Evolutionary conservation across 2,797 vertebrate species (phyloP).

Genomic region (Menidia menidia): DNA sequence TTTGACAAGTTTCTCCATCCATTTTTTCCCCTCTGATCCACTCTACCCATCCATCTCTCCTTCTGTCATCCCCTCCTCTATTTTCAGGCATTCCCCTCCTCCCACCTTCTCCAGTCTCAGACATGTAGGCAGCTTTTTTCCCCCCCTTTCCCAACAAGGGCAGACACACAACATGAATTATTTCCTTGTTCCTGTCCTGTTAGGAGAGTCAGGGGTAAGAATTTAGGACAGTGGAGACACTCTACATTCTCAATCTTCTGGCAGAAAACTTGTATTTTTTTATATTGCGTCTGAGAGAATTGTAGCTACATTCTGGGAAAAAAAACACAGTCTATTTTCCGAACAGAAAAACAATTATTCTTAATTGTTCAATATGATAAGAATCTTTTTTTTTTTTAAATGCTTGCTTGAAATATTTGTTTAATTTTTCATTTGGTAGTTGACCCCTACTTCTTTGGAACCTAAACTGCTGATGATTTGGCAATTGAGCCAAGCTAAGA

Average conservation of each 20-base stretch:
- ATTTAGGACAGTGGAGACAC: constrained; percentile 39
- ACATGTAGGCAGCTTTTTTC: constrained; percentile 56
- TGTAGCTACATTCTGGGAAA: neutral
- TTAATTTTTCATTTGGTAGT: neutral
- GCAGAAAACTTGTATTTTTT: constrained; percentile 9
- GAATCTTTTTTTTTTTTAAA: neutral
- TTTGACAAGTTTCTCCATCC: constrained; percentile 51
- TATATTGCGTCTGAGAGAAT: neutral
- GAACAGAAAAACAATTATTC: neutral
- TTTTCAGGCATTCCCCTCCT: constrained; percentile 47
- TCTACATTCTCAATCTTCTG: constrained; percentile 15
- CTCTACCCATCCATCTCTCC: constrained; percentile 28
- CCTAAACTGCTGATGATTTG: too few relatives aligned
- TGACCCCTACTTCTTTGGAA: too few relatives aligned
- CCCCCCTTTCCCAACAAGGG: constrained; percentile 16
- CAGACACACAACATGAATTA: constrained; percentile 65
- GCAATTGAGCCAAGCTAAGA: too few relatives aligned
- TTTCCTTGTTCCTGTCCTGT: constrained; percentile 49
- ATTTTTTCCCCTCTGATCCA: constrained; percentile 9
- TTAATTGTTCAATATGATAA: neutral
- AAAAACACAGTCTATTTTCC: neutral
- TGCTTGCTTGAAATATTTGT: neutral
- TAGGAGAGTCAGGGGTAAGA: constrained; percentile 12
- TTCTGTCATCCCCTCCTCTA: constrained; percentile 34
- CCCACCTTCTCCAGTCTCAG: constrained; percentile 42